Base-by-base conservation (phyloP, 2,797 vertebrate genomes). In the Leptodactylus fallax region DNA sequence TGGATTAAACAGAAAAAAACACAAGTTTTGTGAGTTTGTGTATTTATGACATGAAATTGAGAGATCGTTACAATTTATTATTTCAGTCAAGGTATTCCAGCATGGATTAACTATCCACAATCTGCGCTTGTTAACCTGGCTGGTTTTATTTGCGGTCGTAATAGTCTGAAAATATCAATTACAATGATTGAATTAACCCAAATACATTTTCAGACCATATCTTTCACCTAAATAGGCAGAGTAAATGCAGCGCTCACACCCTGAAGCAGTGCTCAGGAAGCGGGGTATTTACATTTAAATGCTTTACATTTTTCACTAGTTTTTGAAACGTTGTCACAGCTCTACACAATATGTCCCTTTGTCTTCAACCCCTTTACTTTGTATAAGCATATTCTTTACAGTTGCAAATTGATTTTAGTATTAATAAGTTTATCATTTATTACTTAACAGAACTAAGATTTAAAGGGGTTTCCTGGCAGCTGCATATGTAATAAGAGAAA, bases 161-260 rank as follows among this genome's bases (percentile, higher is more conserved):
- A 91, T 79, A 88, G 88, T 91, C 90, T 92, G 81, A 92, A 88
- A 91, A 92, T 91, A 91, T 92, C 84, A 89, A 90, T 92, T 93
- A 79, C 92, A 90, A 90, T 94, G 93, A 95, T 93, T 93, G 92
- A 94, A 92, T 91, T 87, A 92, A 93, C 93, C 92, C 91, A 90
- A 87, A 91, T 92, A 90, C 91, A 91, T 84, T 90, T 90, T 88
- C 91, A 93, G 93, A 92, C 87, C 81, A 89, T 92, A 93, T 91
- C 92, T 93, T 92, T 94, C 92, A 91, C 90, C 90, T 92, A 80
- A 71, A 6, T 36, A 92, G 88, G 83, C 90, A 92, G 90, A 92
- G 89, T 92, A 91, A 90, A 91, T 90, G 89, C 88, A 4, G 0
- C 13, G 89, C 90, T 91, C 92, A 92, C 87, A 92, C 89, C 91